Evolutionary conservation across 1,140 invertebrate species (phyloP).

Genomic region (Ceratosolen fusciceps): DNA sequence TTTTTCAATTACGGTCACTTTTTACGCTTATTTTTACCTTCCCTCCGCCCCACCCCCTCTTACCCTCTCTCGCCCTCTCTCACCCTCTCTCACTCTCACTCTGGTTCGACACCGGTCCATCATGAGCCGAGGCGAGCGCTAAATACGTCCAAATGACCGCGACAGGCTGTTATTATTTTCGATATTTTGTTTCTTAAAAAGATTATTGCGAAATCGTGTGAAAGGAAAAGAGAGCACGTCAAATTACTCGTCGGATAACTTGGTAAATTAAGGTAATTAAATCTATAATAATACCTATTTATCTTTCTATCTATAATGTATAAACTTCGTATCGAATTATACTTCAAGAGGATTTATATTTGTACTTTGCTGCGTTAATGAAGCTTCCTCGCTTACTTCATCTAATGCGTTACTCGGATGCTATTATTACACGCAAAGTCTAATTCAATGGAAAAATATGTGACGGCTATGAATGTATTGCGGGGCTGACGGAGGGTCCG

Average conservation of each 20-base stretch:
- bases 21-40: not conserved
- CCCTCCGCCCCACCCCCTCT: no score
- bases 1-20: constrained; percentile 1
- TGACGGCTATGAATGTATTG: no score
- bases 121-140: not conserved
- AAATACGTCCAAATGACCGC: constrained; percentile 18
- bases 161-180: constrained; percentile 23
- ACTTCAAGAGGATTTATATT: not conserved
- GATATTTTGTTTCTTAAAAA: constrained; percentile 7
- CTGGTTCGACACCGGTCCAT: no score
- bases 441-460: no score
- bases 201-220: constrained; percentile 8
- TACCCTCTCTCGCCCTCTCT: no score
- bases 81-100: no score
- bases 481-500: no score
- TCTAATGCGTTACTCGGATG: no score
- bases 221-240: not conserved
- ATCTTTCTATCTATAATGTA: no score
- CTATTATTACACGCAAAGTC: no score
- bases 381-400: no score
- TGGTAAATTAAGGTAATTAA: constrained; percentile 19
- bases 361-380: no score
- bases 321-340: not conserved
- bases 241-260: not conserved
- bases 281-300: not conserved